Evolutionary conservation across 2,797 vertebrate genomes (phyloP), one percentile per base, ranked within the genome.

Genomic region (Cyprinella venusta): DNA sequence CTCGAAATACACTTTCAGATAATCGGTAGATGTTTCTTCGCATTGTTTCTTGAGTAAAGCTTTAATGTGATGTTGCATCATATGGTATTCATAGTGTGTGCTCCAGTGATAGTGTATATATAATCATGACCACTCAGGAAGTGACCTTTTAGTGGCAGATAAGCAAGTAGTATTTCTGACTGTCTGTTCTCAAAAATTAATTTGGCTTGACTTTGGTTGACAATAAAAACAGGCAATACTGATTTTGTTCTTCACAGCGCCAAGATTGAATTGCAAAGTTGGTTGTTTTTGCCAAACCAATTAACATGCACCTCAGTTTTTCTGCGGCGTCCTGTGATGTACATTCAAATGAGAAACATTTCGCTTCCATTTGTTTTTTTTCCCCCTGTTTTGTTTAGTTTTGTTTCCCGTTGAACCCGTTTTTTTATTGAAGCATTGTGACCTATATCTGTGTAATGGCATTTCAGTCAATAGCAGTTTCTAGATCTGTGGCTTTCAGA

Each of bases 281-380:
- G 40, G 33, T 24, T 65, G 61, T 76, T 56, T 76, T 81, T 81
- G 45, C 42, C 42, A 56, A 82, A 56, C 40, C 68, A 72, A 81
- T 81, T 81, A 81, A 26, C 5, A 3, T 50, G 40, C 70, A 33
- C 4, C 61, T 56, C n/a, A 65, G 15, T 8, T 76, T 65, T 76
- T n/a, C 30, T 21, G 36, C n/a, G 7, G 38, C 6, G 8, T 30
- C 8, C 24, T 75, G 59, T 38, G 30, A 24, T 42, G 26, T 72
- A 48, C 40, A 24, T 67, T 52, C 8, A 38, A 82, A 82, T 75
- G 71, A 82, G 33, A 67, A 68, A 42, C n/a, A 16, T 42, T 67
- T 67, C 4, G n/a, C 21, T 50, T 48, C 15, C 9, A 16, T 50
- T 50, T 50, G 48, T 16, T 50, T 74, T 33, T 1, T 10, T 21